Conservation (phyloP, 1,140 invertebrate genomes). For the Temnothorax curvispinosus region DNA sequence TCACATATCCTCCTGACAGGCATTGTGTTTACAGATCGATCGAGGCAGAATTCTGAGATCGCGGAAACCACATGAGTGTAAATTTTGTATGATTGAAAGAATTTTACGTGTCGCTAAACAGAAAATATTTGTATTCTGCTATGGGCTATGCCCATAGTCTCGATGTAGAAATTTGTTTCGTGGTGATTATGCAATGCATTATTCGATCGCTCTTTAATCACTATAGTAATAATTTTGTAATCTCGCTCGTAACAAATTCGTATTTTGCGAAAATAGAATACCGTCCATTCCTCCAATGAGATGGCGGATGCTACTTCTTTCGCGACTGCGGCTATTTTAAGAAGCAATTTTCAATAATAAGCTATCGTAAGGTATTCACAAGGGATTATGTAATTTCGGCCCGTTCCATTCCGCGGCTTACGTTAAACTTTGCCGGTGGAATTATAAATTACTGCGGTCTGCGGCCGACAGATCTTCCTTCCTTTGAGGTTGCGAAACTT, state of each 20-base stretch:
- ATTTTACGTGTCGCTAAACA: background rate
- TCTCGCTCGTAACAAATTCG: background rate
- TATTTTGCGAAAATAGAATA: constrained; percentile 11
- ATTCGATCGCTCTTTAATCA: background rate
- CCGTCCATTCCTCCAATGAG: background rate
- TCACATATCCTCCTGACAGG: background rate
- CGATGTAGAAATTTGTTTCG: background rate
- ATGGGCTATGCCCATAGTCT: background rate
- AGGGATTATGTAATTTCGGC: constrained; percentile 7
- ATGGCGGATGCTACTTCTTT: background rate
- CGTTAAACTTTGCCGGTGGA: constrained; percentile 47
- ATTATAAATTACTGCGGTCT: constrained; percentile 58
- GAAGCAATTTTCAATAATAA: constrained; percentile 35
- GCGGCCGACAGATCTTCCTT: constrained; percentile 34
- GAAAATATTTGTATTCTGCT: background rate
- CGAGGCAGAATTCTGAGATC: background rate
- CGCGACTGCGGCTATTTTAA: background rate
- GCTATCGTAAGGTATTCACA: constrained; percentile 15
- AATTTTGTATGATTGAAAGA: constrained; percentile 19
- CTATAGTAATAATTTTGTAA: no score
- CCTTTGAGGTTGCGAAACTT: constrained; percentile 64
- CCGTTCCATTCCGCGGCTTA: constrained; percentile 16
- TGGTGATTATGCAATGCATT: background rate
- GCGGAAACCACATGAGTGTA: background rate
- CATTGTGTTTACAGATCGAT: constrained; percentile 31